Conservation (phyloP, 2,113 vertebrate genomes). For the Spea multiplicata region DNA sequence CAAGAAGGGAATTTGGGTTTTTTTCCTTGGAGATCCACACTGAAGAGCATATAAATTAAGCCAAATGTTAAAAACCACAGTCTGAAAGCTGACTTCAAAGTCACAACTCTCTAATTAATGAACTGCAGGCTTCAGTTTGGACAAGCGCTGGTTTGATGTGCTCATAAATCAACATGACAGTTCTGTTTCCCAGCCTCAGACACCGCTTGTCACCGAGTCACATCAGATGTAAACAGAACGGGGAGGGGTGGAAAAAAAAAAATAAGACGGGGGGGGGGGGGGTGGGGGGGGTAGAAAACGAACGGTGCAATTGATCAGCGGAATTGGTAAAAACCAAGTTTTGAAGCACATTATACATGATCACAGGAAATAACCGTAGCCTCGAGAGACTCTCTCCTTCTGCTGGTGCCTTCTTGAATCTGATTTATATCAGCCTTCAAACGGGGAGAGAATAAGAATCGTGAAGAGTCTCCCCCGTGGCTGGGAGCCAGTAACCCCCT, state of each 20-base stretch:
- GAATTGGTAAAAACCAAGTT: conserved; percentile 94
- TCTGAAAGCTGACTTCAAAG: conserved; percentile 94
- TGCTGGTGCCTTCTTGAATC: conserved; percentile 75
- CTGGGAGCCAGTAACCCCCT: conserved; percentile 98
- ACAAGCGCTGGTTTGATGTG: conserved; percentile 98
- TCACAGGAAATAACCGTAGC: conserved; percentile 98
- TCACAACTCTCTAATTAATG: conserved; percentile 99
- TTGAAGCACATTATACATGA: conserved; percentile 99
- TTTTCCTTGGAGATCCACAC: conserved; percentile 85
- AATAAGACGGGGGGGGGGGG: not conserved
- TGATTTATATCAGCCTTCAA: conserved; percentile 96
- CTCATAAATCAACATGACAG: conserved; percentile 99
- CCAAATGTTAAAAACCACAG: conserved; percentile 84
- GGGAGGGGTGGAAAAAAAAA: conserved; percentile 57
- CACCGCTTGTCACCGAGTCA: conserved; percentile 93
- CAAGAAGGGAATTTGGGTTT: conserved; percentile 87
- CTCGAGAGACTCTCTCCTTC: conserved; percentile 91
- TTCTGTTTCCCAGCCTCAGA: conserved; percentile 91
- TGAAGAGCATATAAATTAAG: conserved; percentile 91
- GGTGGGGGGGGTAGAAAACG: conserved; percentile 70
- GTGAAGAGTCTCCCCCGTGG: conserved; percentile 93
- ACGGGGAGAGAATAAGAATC: conserved; percentile 93
- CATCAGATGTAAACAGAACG: conserved; percentile 97
- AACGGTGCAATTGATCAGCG: conserved; percentile 97
- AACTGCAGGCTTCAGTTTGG: conserved; percentile 98